Base-by-base conservation (phyloP, 2,888 invertebrate species). In the Stenurella melanura region DNA sequence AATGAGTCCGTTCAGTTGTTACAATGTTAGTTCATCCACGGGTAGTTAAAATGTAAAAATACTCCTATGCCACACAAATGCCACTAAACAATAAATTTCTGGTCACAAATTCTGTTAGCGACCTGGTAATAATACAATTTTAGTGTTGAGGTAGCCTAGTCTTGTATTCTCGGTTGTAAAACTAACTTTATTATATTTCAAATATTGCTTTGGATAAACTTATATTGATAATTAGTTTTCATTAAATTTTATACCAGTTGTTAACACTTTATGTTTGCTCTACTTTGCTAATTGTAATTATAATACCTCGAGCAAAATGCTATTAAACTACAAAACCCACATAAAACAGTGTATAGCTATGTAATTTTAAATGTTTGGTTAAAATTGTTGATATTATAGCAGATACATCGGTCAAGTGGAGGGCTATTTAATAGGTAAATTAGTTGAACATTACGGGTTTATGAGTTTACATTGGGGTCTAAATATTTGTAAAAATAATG, bases 201-300 rank as follows among this genome's bases (percentile, higher is more conserved):
- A 70, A 58, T 70, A 70, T 60, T 70, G 60, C 21, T 50, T 50
- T 15, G 60, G 34, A 60, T 60, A 70, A 70, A 70, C 58, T 70
- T 70, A 60, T 74, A 74, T 68, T 61, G 58, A 50, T 67, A 74
- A 74, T 74, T 60, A 68, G 54, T 68, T 74, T 74, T 74, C 74
- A 68, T 68, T 68, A 74, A 74, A 74, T 74, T 73, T 74, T 74
- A 74, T 54, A 34, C 54, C 54, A 60, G 50, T 30, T 67, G 67
- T 73, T 73, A 73, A 73, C 73, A 67, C 73, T 68, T 74, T 74
- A 74, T 68, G 74, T 74, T 74, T 68, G 74, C 61, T 74, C 74
- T 61, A 74, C 54, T 68, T 74, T 74, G 69, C 68, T 70, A 70
- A 70, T 70, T 70, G 57, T 70, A 70, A 70, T 70, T 60, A 60